phyloP scores from a whole-genome alignment of 1,140 invertebrate genomes.

The Helicoverpa armigera region DNA sequence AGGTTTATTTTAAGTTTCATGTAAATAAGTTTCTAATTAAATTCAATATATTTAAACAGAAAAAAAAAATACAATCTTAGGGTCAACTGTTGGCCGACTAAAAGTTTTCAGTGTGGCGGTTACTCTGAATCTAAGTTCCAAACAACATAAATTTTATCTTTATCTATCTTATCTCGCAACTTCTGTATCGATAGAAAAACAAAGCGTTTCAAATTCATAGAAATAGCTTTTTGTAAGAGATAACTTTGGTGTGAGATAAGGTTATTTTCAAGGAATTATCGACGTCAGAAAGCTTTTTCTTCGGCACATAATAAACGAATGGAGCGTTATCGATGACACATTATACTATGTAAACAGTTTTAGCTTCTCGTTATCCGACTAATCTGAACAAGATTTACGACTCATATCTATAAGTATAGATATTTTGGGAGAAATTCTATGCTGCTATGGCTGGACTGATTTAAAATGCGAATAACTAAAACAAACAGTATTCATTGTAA shows the following conservation, averaged over 20 bases:
- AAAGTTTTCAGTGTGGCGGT: no score
- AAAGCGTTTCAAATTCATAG: slow-evolving; percentile 16
- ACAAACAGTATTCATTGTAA: no score
- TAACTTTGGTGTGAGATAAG: slow-evolving; percentile 4
- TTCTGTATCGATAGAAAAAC: slow-evolving; percentile 37
- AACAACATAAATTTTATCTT: slow-evolving; percentile 28
- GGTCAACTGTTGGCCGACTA: no score
- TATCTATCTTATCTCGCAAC: slow-evolving; percentile 16
- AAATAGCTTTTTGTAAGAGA: slow-evolving; percentile 13
- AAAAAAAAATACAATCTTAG: no score
- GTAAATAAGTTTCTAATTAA: no score
- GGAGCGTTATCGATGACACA: slow-evolving; percentile 17
- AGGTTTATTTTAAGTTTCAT: no score
- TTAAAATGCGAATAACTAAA: no score
- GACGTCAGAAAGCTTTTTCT: slow-evolving; percentile 43
- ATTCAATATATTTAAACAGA: no score
- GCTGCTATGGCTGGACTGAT: no score
- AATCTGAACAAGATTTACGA: neutral
- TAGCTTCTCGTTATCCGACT: slow-evolving; percentile 3
- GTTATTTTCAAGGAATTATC: slow-evolving; percentile 27
- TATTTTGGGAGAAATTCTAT: no score
- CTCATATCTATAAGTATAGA: no score
- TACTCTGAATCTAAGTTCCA: neutral
- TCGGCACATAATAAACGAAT: slow-evolving; percentile 20
- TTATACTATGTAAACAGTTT: slow-evolving; percentile 36